Base-by-base conservation (phyloP, 64 coral and sea anemone genomes). In the Anthopleura sola region DNA sequence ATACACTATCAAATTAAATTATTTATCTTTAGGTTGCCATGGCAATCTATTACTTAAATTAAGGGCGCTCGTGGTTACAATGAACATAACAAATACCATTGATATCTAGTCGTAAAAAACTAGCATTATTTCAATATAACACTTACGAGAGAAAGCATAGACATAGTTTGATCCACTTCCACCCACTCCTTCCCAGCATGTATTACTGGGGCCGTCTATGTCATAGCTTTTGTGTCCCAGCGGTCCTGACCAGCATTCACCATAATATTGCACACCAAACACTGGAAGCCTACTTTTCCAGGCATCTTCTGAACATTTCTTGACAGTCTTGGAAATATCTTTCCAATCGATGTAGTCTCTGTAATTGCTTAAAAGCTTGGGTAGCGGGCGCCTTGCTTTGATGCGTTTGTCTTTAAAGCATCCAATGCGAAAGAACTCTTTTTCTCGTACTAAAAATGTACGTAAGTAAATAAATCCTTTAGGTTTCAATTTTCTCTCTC, bases 201-300 rank as follows among this genome's bases (percentile, higher is more conserved):
- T 84, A n/a, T 53, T 26, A 47, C 78, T 91, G 21, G 20, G 33
- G 15, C 89, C 89, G 53, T 91, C 83, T 29, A 86, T 86, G 40
- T 86, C 60, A 56, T 86, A 91, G 14, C 75, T 91, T 15, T 80
- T 78, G 31, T 91, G 68, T 12, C 89, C 84, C 32, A 49, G 37
- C 0, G 10, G 15, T 0, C 89, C 89, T 19, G 89, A 91, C 89
- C 89, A 91, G 39, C 89, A 91, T 37, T 91, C 89, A 0, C 69
- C 89, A 47, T 91, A 91, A 75, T 54, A 91, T 75, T 91, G 89
- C 17, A 91, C 31, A 46, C 89, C 89, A 86, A 91, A 91, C n/a
- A 91, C 89, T 28, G 75, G 16, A 5, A 50, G 64, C 40, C 85
- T 37, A 19, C 53, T 62, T 10, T 17, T 26, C 89, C 84, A 91